phyloP scores from a whole-genome alignment of 1,140 invertebrate species.

The Panulirus ornatus region DNA sequence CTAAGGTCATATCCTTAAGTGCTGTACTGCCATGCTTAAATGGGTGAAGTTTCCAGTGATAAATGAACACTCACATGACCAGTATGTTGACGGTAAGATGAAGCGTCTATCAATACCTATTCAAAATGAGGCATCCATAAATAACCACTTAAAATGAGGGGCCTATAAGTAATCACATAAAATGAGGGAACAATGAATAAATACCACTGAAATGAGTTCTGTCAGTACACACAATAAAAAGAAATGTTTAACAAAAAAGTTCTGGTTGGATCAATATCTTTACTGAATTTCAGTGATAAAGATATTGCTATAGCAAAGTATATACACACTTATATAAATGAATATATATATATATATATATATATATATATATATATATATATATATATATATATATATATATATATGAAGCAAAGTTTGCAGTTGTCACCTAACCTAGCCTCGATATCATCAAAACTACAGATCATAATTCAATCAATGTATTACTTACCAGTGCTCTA shows the following conservation, averaged over 20 bases:
- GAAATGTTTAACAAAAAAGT: background rate
- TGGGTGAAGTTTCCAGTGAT: too few species aligned
- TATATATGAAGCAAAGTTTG: background rate
- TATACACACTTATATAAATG: background rate
- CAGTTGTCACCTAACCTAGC: background rate
- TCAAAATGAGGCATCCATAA: background rate
- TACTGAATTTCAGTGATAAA: background rate
- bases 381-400: background rate
- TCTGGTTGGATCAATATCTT: background rate
- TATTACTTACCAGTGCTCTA: background rate
- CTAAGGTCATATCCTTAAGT: too few species aligned
- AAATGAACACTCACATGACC: too few species aligned
- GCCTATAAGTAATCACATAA: too few species aligned
- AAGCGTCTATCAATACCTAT: background rate
- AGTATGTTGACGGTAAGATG: too few species aligned
- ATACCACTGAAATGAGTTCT: too few species aligned
- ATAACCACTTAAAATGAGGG: background rate
- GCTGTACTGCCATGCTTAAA: too few species aligned
- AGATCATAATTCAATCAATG: background rate
- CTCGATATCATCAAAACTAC: background rate
- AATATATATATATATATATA: slow-evolving; percentile 10
- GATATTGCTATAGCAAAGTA: background rate
- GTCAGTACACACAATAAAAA: background rate
- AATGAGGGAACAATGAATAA: too few species aligned
- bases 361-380: background rate